Evolutionary conservation across 2,888 invertebrate genomes (phyloP).

Genomic region (Anodontia alba): DNA sequence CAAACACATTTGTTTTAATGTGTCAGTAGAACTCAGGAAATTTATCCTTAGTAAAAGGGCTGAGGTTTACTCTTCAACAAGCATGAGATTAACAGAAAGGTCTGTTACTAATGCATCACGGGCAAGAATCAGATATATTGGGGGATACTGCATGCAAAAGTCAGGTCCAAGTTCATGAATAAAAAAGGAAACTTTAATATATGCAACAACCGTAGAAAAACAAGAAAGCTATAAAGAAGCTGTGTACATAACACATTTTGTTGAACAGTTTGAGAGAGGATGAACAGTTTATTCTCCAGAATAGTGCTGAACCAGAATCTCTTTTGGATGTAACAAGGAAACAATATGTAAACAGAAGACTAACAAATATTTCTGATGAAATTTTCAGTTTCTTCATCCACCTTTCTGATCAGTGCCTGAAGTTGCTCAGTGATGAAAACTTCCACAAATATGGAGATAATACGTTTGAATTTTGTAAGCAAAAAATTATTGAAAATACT

Average conservation of each 20-base stretch:
- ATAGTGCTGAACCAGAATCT: constrained; percentile 42
- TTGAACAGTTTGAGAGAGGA: constrained; percentile 37
- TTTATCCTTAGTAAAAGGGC: constrained; percentile 23
- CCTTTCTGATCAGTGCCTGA: constrained; percentile 34
- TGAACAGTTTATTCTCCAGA: constrained; percentile 33
- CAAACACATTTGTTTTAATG: constrained; percentile 36
- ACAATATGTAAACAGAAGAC: constrained; percentile 46
- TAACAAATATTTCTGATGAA: constrained; percentile 44
- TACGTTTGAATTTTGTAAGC: constrained; percentile 38
- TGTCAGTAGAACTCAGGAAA: constrained; percentile 26
- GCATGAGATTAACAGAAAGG: constrained; percentile 7
- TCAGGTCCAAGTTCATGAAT: constrained; percentile 29
- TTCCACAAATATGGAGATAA: constrained; percentile 37
- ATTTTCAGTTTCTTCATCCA: constrained; percentile 43
- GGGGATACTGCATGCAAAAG: constrained; percentile 42
- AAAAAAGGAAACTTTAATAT: constrained; percentile 29
- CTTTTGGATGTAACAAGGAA: constrained; percentile 37
- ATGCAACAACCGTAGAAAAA: constrained; percentile 19
- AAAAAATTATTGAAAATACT: constrained; percentile 5
- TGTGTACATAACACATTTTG: constrained; percentile 20
- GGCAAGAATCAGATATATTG: constrained; percentile 48
- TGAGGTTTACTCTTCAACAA: constrained; percentile 15
- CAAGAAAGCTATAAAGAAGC: constrained; percentile 33
- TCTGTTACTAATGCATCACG: constrained; percentile 43
- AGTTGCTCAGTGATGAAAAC: constrained; percentile 28